Evolutionary conservation across 1,140 invertebrate species (phyloP).

Genomic region (Trialeurodes vaporariorum): DNA sequence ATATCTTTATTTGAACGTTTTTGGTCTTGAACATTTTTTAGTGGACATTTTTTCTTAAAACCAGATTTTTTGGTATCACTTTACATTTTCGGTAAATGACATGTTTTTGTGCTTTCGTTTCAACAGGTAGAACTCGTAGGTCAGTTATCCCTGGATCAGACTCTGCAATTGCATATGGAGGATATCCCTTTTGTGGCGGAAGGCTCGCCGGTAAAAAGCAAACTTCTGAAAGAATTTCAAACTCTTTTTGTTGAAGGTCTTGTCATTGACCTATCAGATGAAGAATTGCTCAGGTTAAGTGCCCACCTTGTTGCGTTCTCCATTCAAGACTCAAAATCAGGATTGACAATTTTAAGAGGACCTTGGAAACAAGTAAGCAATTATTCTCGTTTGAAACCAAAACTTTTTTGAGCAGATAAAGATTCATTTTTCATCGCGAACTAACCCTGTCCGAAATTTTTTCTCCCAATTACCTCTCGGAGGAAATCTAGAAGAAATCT

Average conservation of each 20-base stretch:
- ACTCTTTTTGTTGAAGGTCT: conserved; percentile 44
- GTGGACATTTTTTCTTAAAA: too few species aligned
- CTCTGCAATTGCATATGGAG: conserved; percentile 41
- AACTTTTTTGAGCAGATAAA: too few species aligned
- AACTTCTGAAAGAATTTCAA: conserved; percentile 48
- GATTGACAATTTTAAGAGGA: conserved; percentile 37
- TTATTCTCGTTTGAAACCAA: too few species aligned
- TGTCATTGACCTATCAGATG: conserved; percentile 41
- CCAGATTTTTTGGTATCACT: too few species aligned
- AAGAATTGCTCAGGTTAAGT: conserved; percentile 45
- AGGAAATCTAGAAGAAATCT: too few species aligned
- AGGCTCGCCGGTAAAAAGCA: conserved; percentile 47
- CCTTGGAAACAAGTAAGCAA: conserved; percentile 38
- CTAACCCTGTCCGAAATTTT: too few species aligned
- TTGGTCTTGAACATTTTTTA: too few species aligned
- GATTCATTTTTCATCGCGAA: too few species aligned
- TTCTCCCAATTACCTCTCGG: too few species aligned
- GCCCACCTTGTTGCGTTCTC: conserved; percentile 45
- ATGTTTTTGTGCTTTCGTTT: too few species aligned
- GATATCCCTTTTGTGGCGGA: conserved; percentile 48
- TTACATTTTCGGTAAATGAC: too few species aligned
- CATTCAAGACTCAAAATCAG: conserved; percentile 37
- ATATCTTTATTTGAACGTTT: too few species aligned
- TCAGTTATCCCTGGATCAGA: not conserved
- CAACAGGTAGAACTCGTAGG: not conserved